These are phyloP conservation scores for Geopemphigus sp. DNA, from an alignment of 1,140 invertebrate genomes.

Conservation along the genomic window DNA sequence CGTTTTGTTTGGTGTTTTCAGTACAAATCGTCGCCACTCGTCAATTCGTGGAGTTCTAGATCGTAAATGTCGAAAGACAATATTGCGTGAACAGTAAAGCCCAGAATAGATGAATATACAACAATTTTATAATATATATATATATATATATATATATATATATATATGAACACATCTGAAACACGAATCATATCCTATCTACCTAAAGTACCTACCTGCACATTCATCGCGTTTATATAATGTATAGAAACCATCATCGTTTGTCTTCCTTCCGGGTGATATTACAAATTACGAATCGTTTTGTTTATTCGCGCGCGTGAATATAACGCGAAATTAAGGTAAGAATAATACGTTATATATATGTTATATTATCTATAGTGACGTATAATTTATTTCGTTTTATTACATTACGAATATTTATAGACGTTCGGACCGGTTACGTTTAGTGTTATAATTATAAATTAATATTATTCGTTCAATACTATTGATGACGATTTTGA, in stretches of 20 bases:
- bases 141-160: no score
- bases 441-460: not conserved
- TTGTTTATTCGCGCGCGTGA: not conserved
- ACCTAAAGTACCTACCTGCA: not conserved
- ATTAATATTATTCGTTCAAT: not conserved
- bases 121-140: no score
- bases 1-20: conserved; percentile 12
- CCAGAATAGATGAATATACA: conserved; percentile 12
- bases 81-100: conserved; percentile 42
- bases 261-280: conserved; percentile 18
- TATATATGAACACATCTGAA: not conserved
- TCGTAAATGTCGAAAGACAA: conserved; percentile 17
- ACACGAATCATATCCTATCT: not conserved
- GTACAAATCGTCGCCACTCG: conserved; percentile 34
- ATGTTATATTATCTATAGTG: no score
- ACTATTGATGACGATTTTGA: conserved; percentile 1
- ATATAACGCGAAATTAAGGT: not conserved
- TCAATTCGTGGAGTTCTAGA: conserved; percentile 42
- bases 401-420: no score
- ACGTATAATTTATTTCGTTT: no score
- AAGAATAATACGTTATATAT: conserved; percentile 5
- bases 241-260: conserved; percentile 8
- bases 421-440: no score
- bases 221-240: no score
- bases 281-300: conserved; percentile 2